Evolutionary conservation across 2,797 vertebrate genomes (phyloP), one percentile per base, ranked within the genome.

Genomic region (Hozukius guyotensis): DNA sequence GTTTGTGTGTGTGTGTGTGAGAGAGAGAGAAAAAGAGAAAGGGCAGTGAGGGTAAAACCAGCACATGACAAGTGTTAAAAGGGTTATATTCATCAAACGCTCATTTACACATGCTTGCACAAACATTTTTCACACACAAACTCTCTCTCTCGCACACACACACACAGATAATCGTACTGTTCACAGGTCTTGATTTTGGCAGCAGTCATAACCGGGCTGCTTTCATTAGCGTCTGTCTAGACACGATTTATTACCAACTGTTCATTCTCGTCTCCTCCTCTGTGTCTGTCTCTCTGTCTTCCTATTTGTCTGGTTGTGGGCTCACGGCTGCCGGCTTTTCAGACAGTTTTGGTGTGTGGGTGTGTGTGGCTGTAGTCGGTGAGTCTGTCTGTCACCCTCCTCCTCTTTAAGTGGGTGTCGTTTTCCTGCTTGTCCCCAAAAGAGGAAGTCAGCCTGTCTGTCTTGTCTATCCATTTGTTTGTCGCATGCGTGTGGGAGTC

Each of bases 201-300:
- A 78, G 81, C 83, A 72, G 61, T 38, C 68, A 61, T 55, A 79
- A 80, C 68, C 42, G 69, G 49, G 69, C 84, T 79, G 87, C 85
- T 91, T 93, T 93, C 86, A 93, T 93, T 91, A 91, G 90, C 81
- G 52, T 88, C 87, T 88, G 92, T 94, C 90, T 93, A 92, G 88
- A 94, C 89, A 70, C 73, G 25, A 91, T 90, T 93, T 94, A 93
- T 88, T 79, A 88, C 80, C 84, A 80, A 88, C 85, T 91, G 83
- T 83, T 92, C 83, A n/a, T 72, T 87, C 87, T 77, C 80, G 73
- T 81, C 74, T 72, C 56, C 74, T 69, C 80, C 72, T 76, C 24
- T 64, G 34, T 60, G 20, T 80, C 67, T 79, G 71, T 82, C 85
- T 80, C 20, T 36, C 72, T 53, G 36, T 79, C 79, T 60, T 76